A percentile compares a stretch with the other conserved stretches of the same genome.
These are phyloP conservation scores for Phalacrocorax carbo DNA, from an alignment of 2,113 vertebrate species.

Conservation along the genomic window DNA sequence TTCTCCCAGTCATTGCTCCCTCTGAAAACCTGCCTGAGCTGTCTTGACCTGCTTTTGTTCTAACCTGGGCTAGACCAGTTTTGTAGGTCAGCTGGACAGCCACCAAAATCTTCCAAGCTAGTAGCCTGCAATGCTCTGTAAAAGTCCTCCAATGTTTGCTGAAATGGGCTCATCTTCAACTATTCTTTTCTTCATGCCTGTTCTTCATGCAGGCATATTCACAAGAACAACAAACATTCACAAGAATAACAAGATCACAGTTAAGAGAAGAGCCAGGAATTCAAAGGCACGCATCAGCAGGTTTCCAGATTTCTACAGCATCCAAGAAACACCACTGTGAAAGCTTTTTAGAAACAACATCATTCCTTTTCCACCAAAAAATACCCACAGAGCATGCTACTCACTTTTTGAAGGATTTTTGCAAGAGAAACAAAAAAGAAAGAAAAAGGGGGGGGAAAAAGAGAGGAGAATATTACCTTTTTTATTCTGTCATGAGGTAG, in stretches of 20 bases:
- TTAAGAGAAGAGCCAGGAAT: not conserved
- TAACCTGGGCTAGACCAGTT: not conserved
- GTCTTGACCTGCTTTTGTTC: not conserved
- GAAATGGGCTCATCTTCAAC: not conserved
- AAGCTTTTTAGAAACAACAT: not conserved
- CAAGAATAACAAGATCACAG: not conserved
- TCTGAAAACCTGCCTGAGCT: constrained; percentile 9
- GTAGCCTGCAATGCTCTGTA: not conserved
- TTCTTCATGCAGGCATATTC: not conserved
- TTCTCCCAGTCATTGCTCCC: not conserved
- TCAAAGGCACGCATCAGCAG: not conserved
- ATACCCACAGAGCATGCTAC: not conserved
- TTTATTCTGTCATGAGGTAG: not conserved
- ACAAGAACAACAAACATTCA: not conserved
- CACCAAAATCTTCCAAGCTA: not conserved
- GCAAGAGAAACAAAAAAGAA: not conserved
- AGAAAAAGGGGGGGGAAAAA: not conserved
- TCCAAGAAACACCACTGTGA: not conserved
- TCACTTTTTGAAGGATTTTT: not conserved
- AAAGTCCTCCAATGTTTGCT: not conserved
- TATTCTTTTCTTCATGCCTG: not conserved
- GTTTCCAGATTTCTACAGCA: not conserved
- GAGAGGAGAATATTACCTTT: not conserved
- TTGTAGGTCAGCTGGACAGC: not conserved
- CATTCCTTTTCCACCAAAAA: not conserved